phyloP scores from a whole-genome alignment of 2,888 invertebrate species.

The Epistrophella euchroma region DNA sequence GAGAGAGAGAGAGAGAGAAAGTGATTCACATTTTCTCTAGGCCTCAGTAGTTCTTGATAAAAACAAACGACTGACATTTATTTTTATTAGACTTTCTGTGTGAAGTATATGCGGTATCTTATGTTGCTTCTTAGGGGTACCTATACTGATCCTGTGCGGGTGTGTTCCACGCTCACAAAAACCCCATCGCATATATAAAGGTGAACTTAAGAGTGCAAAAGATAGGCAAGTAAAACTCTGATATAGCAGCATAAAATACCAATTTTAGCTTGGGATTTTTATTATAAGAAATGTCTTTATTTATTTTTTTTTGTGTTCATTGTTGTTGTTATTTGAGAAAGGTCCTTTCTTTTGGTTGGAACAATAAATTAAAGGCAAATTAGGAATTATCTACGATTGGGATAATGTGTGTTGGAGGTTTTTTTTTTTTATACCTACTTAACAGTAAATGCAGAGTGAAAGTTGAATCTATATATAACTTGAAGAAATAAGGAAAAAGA shows the following conservation, averaged over 20 bases:
- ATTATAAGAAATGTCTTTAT: conserved; percentile 84
- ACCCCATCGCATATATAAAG: conserved; percentile 55
- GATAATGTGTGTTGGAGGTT: conserved; percentile 47
- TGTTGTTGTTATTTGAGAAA: conserved; percentile 32
- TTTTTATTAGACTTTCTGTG: conserved; percentile 83
- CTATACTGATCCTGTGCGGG: conserved; percentile 37
- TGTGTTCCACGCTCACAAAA: conserved; percentile 17
- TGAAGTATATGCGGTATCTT: conserved; percentile 59
- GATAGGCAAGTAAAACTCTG: conserved; percentile 56
- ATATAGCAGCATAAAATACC: conserved; percentile 69
- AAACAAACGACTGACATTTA: conserved; percentile 84
- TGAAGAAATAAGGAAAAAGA: neutral
- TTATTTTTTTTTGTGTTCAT: conserved; percentile 78
- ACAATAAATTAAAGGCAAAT: conserved; percentile 83
- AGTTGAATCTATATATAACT: neutral
- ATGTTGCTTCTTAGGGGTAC: conserved; percentile 27
- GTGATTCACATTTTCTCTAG: conserved; percentile 63
- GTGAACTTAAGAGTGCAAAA: conserved; percentile 61
- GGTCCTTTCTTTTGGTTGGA: conserved; percentile 67
- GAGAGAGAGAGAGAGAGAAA: neutral
- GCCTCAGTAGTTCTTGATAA: conserved; percentile 80
- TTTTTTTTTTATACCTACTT: neutral
- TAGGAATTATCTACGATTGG: conserved; percentile 83
- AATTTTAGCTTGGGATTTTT: conserved; percentile 80
- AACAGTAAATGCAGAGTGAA: conserved; percentile 23